Conservation (phyloP, 2,888 invertebrate genomes). For the Graphium colonna region DNA sequence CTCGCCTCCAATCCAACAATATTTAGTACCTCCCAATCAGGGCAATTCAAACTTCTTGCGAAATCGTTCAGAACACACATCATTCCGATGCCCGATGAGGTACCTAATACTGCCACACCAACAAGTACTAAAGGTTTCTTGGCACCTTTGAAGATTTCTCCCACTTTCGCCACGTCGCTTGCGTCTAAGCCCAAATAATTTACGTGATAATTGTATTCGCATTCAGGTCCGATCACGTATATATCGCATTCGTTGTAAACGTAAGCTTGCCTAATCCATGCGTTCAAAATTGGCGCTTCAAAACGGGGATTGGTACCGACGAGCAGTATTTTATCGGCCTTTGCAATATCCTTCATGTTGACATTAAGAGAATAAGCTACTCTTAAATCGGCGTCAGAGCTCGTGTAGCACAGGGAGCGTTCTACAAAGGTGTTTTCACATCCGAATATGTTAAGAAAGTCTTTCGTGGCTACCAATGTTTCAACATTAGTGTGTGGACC, state of each 20-base stretch:
- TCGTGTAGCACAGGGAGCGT: slow-evolving; percentile 43
- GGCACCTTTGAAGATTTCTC: slow-evolving; percentile 35
- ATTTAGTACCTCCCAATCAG: slow-evolving; percentile 84
- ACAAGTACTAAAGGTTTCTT: slow-evolving; percentile 61
- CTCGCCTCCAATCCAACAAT: slow-evolving; percentile 94
- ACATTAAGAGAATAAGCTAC: slow-evolving; percentile 59
- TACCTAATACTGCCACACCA: slow-evolving; percentile 51
- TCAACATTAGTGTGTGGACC: slow-evolving; percentile 64
- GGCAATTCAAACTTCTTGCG: no score
- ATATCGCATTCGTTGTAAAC: slow-evolving; percentile 93
- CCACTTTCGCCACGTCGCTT: slow-evolving; percentile 34
- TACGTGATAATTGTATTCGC: slow-evolving; percentile 91
- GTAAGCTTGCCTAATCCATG: slow-evolving; percentile 95
- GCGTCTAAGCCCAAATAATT: slow-evolving; percentile 46
- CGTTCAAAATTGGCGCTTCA: slow-evolving; percentile 97
- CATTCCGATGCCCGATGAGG: slow-evolving; percentile 34
- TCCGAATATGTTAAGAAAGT: slow-evolving; percentile 58
- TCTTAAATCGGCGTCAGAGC: slow-evolving; percentile 48
- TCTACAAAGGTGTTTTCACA: slow-evolving; percentile 59
- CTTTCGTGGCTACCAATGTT: slow-evolving; percentile 63
- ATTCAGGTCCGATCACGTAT: slow-evolving; percentile 91
- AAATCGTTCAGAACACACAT: slow-evolving; percentile 41
- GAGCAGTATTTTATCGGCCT: slow-evolving; percentile 92
- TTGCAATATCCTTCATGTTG: slow-evolving; percentile 86
- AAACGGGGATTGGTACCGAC: slow-evolving; percentile 98